A percentile compares a stretch with the other conserved stretches of the same genome.
phyloP scores from a whole-genome alignment of 2,797 vertebrate genomes.

The Picus viridis region DNA sequence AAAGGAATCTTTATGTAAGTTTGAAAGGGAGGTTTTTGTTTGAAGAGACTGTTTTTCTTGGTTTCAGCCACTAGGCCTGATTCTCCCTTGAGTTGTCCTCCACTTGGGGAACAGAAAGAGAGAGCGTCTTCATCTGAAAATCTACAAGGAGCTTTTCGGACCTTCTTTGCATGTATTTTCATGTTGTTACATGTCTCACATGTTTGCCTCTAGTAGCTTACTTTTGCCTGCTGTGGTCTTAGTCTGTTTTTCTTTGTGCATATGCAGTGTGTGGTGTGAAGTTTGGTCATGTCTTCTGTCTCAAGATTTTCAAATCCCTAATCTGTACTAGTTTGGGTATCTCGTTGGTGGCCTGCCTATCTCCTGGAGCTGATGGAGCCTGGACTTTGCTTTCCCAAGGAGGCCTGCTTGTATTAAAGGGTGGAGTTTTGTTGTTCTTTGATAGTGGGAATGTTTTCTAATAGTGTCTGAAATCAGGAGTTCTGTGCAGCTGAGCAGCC shows the following conservation, averaged over 20 bases:
- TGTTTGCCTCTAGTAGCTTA: constrained; percentile 14
- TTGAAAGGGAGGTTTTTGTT: background rate
- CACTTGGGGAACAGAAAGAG: background rate
- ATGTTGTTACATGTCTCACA: constrained; percentile 5
- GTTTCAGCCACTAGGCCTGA: background rate
- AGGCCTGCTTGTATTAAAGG: background rate
- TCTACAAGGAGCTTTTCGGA: background rate
- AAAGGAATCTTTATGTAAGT: background rate
- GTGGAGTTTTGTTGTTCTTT: constrained; percentile 42
- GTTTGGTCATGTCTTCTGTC: background rate
- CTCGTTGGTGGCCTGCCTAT: background rate
- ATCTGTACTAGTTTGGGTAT: background rate
- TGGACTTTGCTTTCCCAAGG: constrained; percentile 26
- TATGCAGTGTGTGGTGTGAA: background rate
- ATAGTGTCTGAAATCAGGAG: background rate
- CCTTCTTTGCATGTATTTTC: background rate
- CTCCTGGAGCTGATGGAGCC: background rate
- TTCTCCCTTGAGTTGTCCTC: background rate
- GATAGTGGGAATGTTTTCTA: constrained; percentile 10
- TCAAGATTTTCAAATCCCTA: background rate
- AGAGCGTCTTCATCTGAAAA: background rate
- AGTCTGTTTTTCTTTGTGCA: background rate
- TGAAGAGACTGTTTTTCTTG: background rate
- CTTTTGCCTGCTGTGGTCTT: background rate
- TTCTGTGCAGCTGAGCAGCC: background rate